Conservation (phyloP, 1,140 invertebrate genomes). For the fruit fly (Drosophila melanogaster) region DNA sequence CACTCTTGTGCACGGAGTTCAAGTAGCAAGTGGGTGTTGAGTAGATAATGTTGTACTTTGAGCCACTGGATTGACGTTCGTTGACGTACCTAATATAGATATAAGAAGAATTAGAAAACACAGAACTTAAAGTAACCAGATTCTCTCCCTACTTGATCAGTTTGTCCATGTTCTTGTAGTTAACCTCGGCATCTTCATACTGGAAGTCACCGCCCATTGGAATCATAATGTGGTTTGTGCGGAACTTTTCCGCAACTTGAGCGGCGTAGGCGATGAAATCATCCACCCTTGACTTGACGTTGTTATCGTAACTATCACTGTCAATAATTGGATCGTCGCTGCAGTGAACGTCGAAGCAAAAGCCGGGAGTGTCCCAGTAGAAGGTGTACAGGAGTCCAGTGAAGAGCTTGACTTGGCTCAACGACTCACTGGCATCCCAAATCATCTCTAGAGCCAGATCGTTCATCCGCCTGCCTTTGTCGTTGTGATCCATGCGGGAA, state of each 20-base stretch:
- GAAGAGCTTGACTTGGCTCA: slow-evolving; percentile 89
- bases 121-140: fast-evolving
- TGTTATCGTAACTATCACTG: slow-evolving; percentile 90
- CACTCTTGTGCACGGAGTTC: slow-evolving; percentile 90
- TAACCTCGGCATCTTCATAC: slow-evolving; percentile 93
- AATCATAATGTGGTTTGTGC: slow-evolving; percentile 91
- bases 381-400: slow-evolving; percentile 91
- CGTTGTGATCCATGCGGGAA: slow-evolving; percentile 94
- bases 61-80: slow-evolving; percentile 86
- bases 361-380: slow-evolving; percentile 94
- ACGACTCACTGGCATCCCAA: slow-evolving; percentile 87
- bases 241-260: slow-evolving; percentile 86
- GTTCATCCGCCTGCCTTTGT: slow-evolving; percentile 88
- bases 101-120: not conserved
- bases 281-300: slow-evolving; percentile 88
- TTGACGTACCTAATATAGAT: slow-evolving; percentile 16
- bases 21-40: slow-evolving; percentile 96
- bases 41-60: slow-evolving; percentile 85
- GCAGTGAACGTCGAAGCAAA: slow-evolving; percentile 95
- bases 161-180: slow-evolving; percentile 95
- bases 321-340: slow-evolving; percentile 93
- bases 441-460: slow-evolving; percentile 85
- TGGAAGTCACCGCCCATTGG: slow-evolving; percentile 98
- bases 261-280: slow-evolving; percentile 86
- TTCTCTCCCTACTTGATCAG: slow-evolving; percentile 89